phyloP scores from a whole-genome alignment of 2,113 vertebrate genomes.

The Strigops habroptila region DNA sequence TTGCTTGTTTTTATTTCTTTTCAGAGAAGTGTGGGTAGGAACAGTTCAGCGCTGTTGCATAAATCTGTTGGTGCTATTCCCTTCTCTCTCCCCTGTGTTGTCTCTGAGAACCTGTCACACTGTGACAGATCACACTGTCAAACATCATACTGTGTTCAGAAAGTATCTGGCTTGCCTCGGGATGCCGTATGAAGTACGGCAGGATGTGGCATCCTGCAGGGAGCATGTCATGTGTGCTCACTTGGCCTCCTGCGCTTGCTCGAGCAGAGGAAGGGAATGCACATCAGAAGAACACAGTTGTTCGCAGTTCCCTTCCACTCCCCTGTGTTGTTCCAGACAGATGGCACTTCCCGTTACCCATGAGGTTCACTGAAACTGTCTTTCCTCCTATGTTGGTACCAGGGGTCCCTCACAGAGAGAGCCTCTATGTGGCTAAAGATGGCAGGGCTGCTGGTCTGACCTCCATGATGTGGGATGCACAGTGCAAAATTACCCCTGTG shows the following conservation, averaged over 20 bases:
- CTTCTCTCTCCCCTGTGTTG: neutral
- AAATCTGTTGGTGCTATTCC: neutral
- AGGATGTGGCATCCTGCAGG: conserved; percentile 52
- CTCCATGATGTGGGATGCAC: neutral
- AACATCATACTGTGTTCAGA: neutral
- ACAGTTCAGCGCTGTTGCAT: neutral
- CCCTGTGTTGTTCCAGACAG: neutral
- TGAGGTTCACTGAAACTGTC: neutral
- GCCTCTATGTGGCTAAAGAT: neutral
- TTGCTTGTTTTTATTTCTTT: neutral
- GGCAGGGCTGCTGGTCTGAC: neutral
- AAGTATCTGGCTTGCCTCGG: conserved; percentile 19
- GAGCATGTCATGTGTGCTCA: neutral
- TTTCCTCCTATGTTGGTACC: neutral
- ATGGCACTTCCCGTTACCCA: accelerated
- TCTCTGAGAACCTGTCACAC: conserved; percentile 10
- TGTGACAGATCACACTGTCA: conserved; percentile 9
- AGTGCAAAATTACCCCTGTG: neutral
- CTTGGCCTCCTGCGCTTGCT: neutral
- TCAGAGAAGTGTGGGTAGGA: neutral
- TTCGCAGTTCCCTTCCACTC: neutral
- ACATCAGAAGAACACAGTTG: neutral
- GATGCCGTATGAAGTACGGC: neutral
- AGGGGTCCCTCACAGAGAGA: neutral
- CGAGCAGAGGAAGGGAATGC: conserved; percentile 1